These are phyloP conservation scores for Rotaria sp. DNA, from an alignment of 2,888 invertebrate genomes.

Conservation along the genomic window DNA sequence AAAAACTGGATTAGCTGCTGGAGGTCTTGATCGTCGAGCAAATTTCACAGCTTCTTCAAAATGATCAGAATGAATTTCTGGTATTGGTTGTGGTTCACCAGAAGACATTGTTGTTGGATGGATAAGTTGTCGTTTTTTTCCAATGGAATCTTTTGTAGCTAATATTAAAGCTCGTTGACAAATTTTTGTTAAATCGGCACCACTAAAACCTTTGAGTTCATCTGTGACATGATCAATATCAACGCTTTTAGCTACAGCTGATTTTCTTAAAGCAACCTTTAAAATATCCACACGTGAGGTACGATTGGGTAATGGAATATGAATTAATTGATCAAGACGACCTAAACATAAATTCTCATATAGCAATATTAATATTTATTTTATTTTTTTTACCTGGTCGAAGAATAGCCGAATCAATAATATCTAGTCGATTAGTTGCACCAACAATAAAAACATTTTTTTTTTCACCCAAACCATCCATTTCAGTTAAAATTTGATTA, in stretches of 20 bases:
- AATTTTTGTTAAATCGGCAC: slow-evolving; percentile 73
- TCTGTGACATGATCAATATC: slow-evolving; percentile 67
- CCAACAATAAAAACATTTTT: slow-evolving; percentile 99
- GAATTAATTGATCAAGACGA: slow-evolving; percentile 74
- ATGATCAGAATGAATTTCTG: too few species aligned
- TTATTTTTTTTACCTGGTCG: slow-evolving; percentile 72
- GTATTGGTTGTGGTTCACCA: too few species aligned
- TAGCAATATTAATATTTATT: slow-evolving; percentile 52
- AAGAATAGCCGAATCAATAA: slow-evolving; percentile 71
- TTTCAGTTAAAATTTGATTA: slow-evolving; percentile 93
- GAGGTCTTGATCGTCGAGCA: too few species aligned
- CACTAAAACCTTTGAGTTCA: slow-evolving; percentile 66
- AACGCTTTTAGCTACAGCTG: slow-evolving; percentile 84
- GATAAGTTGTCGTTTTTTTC: slow-evolving; percentile 65
- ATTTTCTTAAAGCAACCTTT: slow-evolving; percentile 58
- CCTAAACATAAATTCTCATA: slow-evolving; percentile 68
- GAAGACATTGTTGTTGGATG: fast-evolving
- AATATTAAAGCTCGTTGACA: slow-evolving; percentile 98
- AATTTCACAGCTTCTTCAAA: too few species aligned
- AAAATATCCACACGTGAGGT: slow-evolving; percentile 92
- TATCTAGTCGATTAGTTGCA: slow-evolving; percentile 68
- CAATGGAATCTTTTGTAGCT: slow-evolving; percentile 93
- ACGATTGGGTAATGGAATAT: slow-evolving; percentile 73
- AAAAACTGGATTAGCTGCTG: too few species aligned
- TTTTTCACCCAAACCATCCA: slow-evolving; percentile 62